phyloP scores from a whole-genome alignment of 2,888 invertebrate genomes.

The Morinoia aosen region DNA sequence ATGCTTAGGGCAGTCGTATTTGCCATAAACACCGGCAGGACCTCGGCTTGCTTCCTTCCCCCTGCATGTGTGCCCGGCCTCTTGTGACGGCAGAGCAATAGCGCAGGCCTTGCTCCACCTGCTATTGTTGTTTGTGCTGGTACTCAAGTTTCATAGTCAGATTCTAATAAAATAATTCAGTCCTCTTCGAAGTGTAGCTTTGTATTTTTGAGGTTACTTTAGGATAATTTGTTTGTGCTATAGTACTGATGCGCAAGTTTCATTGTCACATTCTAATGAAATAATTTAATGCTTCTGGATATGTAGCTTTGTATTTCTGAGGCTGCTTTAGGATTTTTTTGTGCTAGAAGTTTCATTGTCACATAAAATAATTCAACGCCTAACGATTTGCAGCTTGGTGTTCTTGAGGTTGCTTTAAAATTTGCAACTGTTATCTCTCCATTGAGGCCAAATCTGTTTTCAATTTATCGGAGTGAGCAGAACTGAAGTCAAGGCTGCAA shows the following conservation, averaged over 20 bases:
- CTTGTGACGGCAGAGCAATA: not conserved
- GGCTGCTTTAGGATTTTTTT: too few species aligned
- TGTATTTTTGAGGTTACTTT: too few species aligned
- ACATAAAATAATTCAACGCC: not conserved
- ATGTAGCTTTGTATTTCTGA: not conserved
- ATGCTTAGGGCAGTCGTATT: not conserved
- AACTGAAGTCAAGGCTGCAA: not conserved
- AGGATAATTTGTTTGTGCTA: not conserved
- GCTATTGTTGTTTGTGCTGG: not conserved
- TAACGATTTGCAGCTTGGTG: not conserved
- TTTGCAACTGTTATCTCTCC: too few species aligned
- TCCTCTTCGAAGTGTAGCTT: not conserved
- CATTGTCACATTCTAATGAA: not conserved
- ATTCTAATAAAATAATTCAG: not conserved
- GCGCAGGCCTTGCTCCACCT: not conserved
- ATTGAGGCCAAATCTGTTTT: too few species aligned
- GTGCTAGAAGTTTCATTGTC: not conserved
- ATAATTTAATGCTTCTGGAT: not conserved
- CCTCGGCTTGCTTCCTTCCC: not conserved
- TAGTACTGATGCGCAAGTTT: not conserved
- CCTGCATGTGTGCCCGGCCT: not conserved
- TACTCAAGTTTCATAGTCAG: not conserved
- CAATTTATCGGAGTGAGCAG: not conserved
- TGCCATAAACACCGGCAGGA: constrained; percentile 13
- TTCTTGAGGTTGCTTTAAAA: too few species aligned